Evolutionary conservation across 2,888 invertebrate species (phyloP).

Genomic region (Exephanes ischioxanthus): DNA sequence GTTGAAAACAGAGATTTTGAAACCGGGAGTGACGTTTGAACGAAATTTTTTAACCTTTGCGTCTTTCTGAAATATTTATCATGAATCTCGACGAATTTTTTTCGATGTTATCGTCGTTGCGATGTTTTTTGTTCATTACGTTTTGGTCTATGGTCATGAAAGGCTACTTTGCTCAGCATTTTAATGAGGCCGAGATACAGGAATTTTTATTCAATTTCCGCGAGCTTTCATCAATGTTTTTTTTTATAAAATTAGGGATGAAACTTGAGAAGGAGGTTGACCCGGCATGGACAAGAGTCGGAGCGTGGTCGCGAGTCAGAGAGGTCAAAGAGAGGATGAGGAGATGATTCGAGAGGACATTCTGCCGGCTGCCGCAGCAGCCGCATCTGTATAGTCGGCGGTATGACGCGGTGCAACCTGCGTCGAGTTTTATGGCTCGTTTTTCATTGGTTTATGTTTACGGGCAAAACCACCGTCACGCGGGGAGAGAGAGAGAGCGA

Average conservation of each 20-base stretch:
- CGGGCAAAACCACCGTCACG: conserved; percentile 49
- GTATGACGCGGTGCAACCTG: conserved; percentile 37
- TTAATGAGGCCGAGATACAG: no score
- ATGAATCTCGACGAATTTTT: no score
- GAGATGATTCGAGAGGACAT: conserved; percentile 11
- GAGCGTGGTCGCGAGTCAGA: neutral
- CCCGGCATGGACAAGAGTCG: neutral
- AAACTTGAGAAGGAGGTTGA: neutral
- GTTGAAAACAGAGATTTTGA: no score
- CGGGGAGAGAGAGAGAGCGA: neutral
- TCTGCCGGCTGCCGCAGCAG: conserved; percentile 16
- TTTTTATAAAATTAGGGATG: neutral
- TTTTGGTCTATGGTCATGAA: no score
- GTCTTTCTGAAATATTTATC: no score
- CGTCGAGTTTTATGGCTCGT: conserved; percentile 59
- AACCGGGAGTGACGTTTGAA: no score
- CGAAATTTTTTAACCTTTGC: no score
- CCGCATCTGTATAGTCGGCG: neutral
- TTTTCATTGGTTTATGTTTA: conserved; percentile 66
- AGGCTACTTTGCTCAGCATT: no score
- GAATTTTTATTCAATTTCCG: neutral
- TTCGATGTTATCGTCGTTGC: no score
- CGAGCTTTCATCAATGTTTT: neutral
- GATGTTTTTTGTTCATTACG: no score
- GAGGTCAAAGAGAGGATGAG: conserved; percentile 5